Percentiles rank a stretch among this genome's conserved stretches.
Conservation (phyloP, 2,797 vertebrate species). For the Macropodus opercularis region DNA sequence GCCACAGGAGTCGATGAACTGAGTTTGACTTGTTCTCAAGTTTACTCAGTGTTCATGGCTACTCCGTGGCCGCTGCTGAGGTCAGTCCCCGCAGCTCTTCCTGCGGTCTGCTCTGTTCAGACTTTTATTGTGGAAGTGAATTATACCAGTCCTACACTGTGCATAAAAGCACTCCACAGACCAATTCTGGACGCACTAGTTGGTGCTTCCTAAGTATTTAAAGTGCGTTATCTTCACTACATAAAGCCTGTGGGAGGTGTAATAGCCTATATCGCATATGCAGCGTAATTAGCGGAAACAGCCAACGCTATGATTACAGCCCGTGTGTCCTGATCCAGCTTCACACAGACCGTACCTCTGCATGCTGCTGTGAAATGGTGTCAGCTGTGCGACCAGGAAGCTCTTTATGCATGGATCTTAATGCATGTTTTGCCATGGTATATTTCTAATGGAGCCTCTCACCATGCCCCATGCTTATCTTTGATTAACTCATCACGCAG, state of each 20-base stretch:
- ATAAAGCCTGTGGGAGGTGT: slow-evolving; percentile 35
- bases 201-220: slow-evolving; percentile 3
- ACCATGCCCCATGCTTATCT: slow-evolving; percentile 56
- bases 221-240: slow-evolving; percentile 4
- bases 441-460: slow-evolving; percentile 56
- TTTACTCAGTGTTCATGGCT: neutral
- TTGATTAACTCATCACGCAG: slow-evolving; percentile 68
- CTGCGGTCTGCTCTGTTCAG: neutral
- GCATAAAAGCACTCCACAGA: neutral
- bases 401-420: slow-evolving; percentile 65
- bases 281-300: slow-evolving; percentile 38
- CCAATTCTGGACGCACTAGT: neutral
- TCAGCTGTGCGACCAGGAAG: slow-evolving; percentile 44
- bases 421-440: slow-evolving; percentile 60
- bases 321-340: slow-evolving; percentile 56
- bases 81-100: neutral
- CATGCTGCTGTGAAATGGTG: slow-evolving; percentile 58
- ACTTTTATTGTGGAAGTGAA: neutral
- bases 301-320: slow-evolving; percentile 30
- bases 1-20: neutral
- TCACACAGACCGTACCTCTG: slow-evolving; percentile 46
- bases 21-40: neutral
- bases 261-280: slow-evolving; percentile 30
- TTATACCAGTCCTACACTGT: neutral
- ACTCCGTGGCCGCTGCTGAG: neutral